Percentiles rank a stretch among this genome's conserved stretches.
Conservation (phyloP, 2,797 vertebrate genomes). For the Sebastes trivittatus region DNA sequence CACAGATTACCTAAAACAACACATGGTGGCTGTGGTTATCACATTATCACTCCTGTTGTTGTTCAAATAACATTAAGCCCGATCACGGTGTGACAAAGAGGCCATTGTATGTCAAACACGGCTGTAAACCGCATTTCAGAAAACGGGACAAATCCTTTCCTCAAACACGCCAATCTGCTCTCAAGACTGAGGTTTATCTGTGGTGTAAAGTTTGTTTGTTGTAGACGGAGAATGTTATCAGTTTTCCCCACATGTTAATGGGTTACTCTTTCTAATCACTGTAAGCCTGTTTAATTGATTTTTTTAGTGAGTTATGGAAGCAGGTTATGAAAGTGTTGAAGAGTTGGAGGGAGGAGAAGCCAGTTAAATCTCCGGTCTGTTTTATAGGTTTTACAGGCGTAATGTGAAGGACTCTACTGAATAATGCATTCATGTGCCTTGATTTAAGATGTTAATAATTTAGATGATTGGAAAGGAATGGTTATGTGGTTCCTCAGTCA, state of each 20-base stretch:
- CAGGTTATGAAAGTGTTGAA: constrained; percentile 9
- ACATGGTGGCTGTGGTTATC: constrained; percentile 33
- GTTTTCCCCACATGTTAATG: constrained; percentile 37
- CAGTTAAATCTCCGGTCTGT: neutral
- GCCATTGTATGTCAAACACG: constrained; percentile 32
- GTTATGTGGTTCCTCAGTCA: neutral
- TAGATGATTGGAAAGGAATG: constrained; percentile 30
- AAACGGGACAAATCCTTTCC: constrained; percentile 38
- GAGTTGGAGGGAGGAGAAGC: neutral
- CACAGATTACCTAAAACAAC: constrained; percentile 42
- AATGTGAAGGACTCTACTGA: constrained; percentile 33
- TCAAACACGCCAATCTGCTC: constrained; percentile 43
- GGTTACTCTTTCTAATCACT: constrained; percentile 10
- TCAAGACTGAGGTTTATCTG: constrained; percentile 40
- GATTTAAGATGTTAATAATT: constrained; percentile 67
- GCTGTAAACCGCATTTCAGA: constrained; percentile 34
- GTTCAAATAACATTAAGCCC: constrained; percentile 30
- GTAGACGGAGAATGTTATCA: constrained; percentile 40
- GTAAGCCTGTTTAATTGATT: neutral
- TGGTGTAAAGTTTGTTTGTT: constrained; percentile 26
- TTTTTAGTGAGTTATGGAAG: constrained; percentile 30
- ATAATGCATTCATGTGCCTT: constrained; percentile 55
- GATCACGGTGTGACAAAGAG: constrained; percentile 42
- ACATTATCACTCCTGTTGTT: constrained; percentile 30
- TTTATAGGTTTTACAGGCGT: constrained; percentile 12